These are phyloP conservation scores for Orgyia antiqua DNA, from an alignment of 2,888 invertebrate genomes.

Conservation along the genomic window DNA sequence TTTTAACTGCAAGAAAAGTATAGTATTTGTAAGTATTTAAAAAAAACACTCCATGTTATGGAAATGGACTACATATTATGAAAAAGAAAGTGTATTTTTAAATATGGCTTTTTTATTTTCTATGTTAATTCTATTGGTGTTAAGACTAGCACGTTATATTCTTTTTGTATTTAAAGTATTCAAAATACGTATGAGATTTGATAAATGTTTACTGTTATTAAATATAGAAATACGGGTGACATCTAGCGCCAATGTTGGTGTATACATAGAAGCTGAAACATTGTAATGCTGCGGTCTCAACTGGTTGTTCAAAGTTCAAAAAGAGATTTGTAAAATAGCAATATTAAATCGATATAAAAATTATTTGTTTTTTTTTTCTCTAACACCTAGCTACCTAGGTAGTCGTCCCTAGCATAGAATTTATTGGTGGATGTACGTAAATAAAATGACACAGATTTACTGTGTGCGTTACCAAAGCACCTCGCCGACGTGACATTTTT, in stretches of 20 bases:
- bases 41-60: too few relatives aligned
- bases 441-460: too few relatives aligned
- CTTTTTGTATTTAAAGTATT: slow-evolving; percentile 17
- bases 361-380: slow-evolving; percentile 9
- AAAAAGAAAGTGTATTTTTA: too few relatives aligned
- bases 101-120: too few relatives aligned
- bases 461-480: too few relatives aligned
- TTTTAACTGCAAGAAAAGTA: too few relatives aligned
- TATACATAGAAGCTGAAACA: slow-evolving; percentile 24
- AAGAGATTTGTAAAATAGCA: slow-evolving; percentile 68
- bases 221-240: slow-evolving; percentile 28
- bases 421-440: too few relatives aligned
- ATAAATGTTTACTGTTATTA: slow-evolving; percentile 32
- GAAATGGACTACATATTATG: too few relatives aligned
- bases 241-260: slow-evolving; percentile 19
- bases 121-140: too few relatives aligned
- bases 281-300: slow-evolving; percentile 50
- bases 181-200: slow-evolving; percentile 17
- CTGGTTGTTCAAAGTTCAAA: slow-evolving; percentile 68
- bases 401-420: too few relatives aligned
- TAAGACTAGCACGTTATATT: neutral
- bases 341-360: slow-evolving; percentile 65
- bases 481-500: too few relatives aligned
- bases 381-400: neutral
- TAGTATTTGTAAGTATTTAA: too few relatives aligned